phyloP scores from a whole-genome alignment of 2,888 invertebrate genomes.

The Netelia melanura region DNA sequence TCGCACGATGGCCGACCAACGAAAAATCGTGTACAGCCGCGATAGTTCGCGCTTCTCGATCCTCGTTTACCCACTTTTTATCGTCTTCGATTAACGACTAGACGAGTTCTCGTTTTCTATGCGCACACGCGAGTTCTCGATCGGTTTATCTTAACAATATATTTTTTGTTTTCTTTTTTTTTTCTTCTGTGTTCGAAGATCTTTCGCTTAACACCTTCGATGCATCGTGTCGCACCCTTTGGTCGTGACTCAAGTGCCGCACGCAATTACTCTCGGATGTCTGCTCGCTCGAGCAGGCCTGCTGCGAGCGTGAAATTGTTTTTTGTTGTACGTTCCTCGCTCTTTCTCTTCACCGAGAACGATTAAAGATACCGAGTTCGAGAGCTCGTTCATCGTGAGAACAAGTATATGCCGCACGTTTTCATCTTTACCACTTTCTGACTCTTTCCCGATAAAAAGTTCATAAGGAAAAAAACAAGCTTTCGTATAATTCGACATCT shows the following conservation, averaged over 20 bases:
- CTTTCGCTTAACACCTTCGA: conserved; percentile 18
- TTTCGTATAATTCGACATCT: too few relatives aligned
- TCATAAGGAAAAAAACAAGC: not conserved
- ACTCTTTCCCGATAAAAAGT: not conserved
- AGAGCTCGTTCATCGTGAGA: conserved; percentile 44
- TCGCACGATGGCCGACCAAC: conserved; percentile 27
- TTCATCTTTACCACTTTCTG: conserved; percentile 22
- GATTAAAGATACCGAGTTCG: conserved; percentile 47
- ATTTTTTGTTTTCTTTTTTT: not conserved
- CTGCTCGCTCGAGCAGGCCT: not conserved
- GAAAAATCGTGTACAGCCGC: conserved; percentile 33
- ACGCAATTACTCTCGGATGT: conserved; percentile 31
- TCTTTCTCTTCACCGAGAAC: not conserved
- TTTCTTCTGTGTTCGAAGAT: not conserved
- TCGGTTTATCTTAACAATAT: not conserved
- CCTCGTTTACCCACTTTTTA: conserved; percentile 19
- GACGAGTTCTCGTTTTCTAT: not conserved
- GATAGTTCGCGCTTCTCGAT: conserved; percentile 33
- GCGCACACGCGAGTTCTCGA: not conserved
- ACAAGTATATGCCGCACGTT: conserved; percentile 7
- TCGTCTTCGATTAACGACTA: not conserved
- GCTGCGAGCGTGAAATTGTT: not conserved
- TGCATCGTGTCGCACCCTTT: not conserved
- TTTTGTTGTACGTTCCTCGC: not conserved
- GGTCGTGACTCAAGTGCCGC: conserved; percentile 17